phyloP scores from a whole-genome alignment of 64 coral and sea anemone species.

The Actinia equina region DNA sequence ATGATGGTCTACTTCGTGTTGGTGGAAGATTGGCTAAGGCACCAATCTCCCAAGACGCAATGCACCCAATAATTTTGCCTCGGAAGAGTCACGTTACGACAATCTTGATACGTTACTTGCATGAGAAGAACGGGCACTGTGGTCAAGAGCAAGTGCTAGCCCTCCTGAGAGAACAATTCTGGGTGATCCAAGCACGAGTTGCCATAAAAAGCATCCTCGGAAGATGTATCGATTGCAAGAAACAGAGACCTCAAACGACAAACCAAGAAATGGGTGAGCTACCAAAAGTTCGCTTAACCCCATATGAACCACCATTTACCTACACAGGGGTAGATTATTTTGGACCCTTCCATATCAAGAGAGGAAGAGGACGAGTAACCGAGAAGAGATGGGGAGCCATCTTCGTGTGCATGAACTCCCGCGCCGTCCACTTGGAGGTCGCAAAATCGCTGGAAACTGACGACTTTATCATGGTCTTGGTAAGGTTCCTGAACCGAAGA shows the following conservation, averaged over 20 bases:
- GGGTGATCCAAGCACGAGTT: slow-evolving; percentile 33
- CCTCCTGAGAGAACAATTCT: slow-evolving; percentile 50
- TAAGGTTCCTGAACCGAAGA: slow-evolving; percentile 15
- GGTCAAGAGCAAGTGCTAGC: slow-evolving; percentile 50
- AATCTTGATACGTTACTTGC: slow-evolving; percentile 54
- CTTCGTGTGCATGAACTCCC: slow-evolving; percentile 49
- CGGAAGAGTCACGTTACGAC: slow-evolving; percentile 43
- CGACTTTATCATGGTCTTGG: slow-evolving; percentile 36
- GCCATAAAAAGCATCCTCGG: slow-evolving; percentile 31
- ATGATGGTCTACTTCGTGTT: slow-evolving; percentile 34
- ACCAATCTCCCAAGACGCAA: slow-evolving; percentile 40
- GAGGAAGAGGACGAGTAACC: slow-evolving; percentile 39
- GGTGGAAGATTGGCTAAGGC: slow-evolving; percentile 46
- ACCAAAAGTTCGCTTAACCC: slow-evolving; percentile 41
- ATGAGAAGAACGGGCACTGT: slow-evolving; percentile 65
- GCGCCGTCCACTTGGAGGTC: slow-evolving; percentile 39
- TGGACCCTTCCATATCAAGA: slow-evolving; percentile 46
- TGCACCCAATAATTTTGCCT: slow-evolving; percentile 54
- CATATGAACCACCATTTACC: slow-evolving; percentile 45
- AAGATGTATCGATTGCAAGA: slow-evolving; percentile 27
- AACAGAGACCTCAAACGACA: not conserved
- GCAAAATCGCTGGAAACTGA: slow-evolving; percentile 54
- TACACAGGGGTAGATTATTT: slow-evolving; percentile 48
- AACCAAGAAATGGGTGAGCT: slow-evolving; percentile 61
- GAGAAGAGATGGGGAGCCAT: slow-evolving; percentile 45